These are phyloP conservation scores for Stegodyphus dumicola DNA, from an alignment of 1,140 invertebrate genomes.

Conservation along the genomic window DNA sequence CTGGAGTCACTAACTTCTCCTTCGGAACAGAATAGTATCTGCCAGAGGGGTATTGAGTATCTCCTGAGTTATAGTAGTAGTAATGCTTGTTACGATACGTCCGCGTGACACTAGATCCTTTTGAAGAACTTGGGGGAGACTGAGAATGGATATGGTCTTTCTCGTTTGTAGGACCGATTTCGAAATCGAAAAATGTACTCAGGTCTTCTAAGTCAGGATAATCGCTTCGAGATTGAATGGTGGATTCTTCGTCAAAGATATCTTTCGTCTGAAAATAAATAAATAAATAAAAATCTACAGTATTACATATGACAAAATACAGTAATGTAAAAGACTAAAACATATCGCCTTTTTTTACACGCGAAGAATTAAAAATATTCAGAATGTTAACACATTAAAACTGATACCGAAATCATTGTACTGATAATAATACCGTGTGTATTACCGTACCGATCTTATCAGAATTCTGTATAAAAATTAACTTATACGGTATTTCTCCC, in stretches of 20 bases:
- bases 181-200: slow-evolving; percentile 53
- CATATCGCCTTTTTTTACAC: too few species aligned
- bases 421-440: too few species aligned
- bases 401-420: too few species aligned
- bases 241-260: neutral
- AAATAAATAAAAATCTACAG: neutral
- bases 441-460: too few species aligned
- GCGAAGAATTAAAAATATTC: too few species aligned
- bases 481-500: too few species aligned
- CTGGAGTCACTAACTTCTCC: slow-evolving; percentile 28
- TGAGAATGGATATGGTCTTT: neutral
- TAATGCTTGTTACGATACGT: slow-evolving; percentile 21
- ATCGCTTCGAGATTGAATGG: slow-evolving; percentile 19
- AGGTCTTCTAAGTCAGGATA: slow-evolving; percentile 41
- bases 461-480: too few species aligned
- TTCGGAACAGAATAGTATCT: neutral
- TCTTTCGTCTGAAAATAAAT: neutral
- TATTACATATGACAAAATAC: too few species aligned
- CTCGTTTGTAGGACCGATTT: neutral
- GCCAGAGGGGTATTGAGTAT: neutral
- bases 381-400: too few species aligned
- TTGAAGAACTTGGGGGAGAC: neutral
- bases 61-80: slow-evolving; percentile 35
- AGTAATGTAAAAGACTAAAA: too few species aligned
- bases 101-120: neutral